Percentiles rank a stretch among this genome's conserved stretches.
phyloP scores from a whole-genome alignment of 2,888 invertebrate genomes.

The Koerneria pararmatus region DNA sequence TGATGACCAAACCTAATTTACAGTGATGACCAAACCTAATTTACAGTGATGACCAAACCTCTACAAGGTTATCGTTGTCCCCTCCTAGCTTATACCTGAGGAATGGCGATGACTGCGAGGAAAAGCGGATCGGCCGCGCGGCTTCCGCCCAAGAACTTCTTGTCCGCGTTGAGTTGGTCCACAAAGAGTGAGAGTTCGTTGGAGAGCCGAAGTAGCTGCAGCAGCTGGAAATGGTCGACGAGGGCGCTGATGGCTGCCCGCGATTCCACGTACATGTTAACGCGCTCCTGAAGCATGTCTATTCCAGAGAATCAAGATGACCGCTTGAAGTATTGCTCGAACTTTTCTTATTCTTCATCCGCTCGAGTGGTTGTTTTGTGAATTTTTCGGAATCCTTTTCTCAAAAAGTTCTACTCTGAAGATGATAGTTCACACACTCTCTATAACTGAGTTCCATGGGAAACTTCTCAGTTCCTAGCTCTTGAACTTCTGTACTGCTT shows the following conservation, averaged over 20 bases:
- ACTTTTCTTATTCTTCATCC: not conserved
- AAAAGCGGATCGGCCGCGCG: slow-evolving; percentile 23
- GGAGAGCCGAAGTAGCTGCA: slow-evolving; percentile 35
- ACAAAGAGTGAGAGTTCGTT: slow-evolving; percentile 37
- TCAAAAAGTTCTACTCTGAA: not conserved
- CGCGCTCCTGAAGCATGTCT: slow-evolving; percentile 14
- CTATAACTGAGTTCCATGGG: too few relatives aligned
- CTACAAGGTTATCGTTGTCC: too few relatives aligned
- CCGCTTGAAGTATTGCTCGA: not conserved
- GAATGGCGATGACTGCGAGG: slow-evolving; percentile 26
- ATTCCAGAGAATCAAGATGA: not conserved
- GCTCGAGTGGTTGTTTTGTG: not conserved
- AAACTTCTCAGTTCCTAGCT: too few relatives aligned
- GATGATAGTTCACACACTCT: not conserved
- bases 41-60: too few relatives aligned
- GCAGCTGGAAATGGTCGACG: slow-evolving; percentile 56
- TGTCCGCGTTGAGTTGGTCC: slow-evolving; percentile 43
- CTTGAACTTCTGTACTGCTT: too few relatives aligned
- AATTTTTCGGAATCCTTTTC: not conserved
- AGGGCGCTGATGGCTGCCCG: slow-evolving; percentile 37
- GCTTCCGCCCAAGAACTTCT: slow-evolving; percentile 35
- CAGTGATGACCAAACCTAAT: too few relatives aligned
- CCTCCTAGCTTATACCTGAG: too few relatives aligned
- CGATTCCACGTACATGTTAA: slow-evolving; percentile 39
- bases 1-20: too few relatives aligned